Evolutionary conservation across 2,888 invertebrate species (phyloP).

Genomic region (Sphaeridia pumilis): DNA sequence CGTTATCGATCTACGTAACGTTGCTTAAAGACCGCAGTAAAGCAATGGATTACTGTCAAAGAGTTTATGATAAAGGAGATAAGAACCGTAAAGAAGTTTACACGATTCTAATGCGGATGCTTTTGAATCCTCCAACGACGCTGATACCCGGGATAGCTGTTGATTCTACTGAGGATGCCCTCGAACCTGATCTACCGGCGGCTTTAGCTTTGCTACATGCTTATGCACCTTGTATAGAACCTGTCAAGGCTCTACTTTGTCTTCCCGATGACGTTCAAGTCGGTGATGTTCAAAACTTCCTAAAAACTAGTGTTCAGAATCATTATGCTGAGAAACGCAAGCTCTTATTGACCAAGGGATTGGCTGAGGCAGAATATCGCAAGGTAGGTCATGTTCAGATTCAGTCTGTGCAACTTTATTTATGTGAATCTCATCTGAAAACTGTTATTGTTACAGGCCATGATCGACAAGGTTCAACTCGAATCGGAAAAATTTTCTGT

Average conservation of each 20-base stretch:
- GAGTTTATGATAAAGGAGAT: constrained; percentile 45
- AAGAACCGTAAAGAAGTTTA: constrained; percentile 25
- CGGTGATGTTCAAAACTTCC: constrained; percentile 59
- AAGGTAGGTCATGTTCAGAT: too few species aligned
- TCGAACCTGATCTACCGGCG: constrained; percentile 60
- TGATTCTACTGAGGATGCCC: constrained; percentile 41
- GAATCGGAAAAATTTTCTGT: constrained; percentile 73
- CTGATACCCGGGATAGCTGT: constrained; percentile 43
- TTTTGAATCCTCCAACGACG: constrained; percentile 46
- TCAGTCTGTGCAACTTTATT: too few species aligned
- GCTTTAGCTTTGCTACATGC: constrained; percentile 69
- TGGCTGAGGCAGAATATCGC: constrained; percentile 71
- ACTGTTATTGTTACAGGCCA: too few species aligned
- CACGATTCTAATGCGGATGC: constrained; percentile 50
- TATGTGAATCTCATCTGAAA: too few species aligned
- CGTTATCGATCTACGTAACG: constrained; percentile 80
- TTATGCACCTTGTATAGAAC: constrained; percentile 73
- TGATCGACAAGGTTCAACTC: too few species aligned
- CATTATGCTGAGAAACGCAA: constrained; percentile 61
- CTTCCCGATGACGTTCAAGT: constrained; percentile 71
- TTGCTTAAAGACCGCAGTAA: constrained; percentile 67
- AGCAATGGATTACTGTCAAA: constrained; percentile 75
- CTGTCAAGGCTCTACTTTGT: constrained; percentile 55
- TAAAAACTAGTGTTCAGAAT: constrained; percentile 64
- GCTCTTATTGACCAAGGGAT: constrained; percentile 66